A percentile compares a stretch with the other conserved stretches of the same genome.
Evolutionary conservation across 2,888 invertebrate species (phyloP).

Genomic region (Philereme transversata): DNA sequence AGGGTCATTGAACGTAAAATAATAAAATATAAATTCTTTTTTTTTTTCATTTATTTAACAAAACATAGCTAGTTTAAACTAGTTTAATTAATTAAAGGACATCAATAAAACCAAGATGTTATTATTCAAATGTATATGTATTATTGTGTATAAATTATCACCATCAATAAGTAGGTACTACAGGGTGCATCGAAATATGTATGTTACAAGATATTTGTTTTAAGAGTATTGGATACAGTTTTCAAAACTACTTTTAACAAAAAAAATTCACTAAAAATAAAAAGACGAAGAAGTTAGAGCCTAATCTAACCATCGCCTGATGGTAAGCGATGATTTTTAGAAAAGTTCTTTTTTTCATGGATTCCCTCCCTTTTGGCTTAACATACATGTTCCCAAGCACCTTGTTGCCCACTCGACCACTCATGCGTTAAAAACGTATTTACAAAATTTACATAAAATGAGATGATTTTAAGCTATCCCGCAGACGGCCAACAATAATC

Average conservation of each 20-base stretch:
- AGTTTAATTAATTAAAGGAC: not conserved
- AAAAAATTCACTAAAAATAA: too few species aligned
- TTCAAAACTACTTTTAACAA: too few species aligned
- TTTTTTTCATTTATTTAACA: constrained; percentile 19
- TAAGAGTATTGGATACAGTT: too few species aligned
- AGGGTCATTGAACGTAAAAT: constrained; percentile 1
- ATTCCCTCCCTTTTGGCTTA: too few species aligned
- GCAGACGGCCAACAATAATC: too few species aligned
- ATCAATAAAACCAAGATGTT: constrained; percentile 23
- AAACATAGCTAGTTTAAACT: not conserved
- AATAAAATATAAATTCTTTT: constrained; percentile 7
- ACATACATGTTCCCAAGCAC: too few species aligned
- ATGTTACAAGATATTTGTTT: too few species aligned
- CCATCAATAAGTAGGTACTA: constrained; percentile 6
- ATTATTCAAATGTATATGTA: constrained; percentile 18
- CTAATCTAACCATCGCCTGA: too few species aligned
- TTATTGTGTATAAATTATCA: constrained; percentile 16
- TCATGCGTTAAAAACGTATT: constrained; percentile 48
- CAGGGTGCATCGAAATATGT: too few species aligned
- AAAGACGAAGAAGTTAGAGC: too few species aligned
- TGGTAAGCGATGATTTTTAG: too few species aligned
- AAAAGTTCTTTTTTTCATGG: too few species aligned
- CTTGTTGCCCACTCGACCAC: constrained; percentile 6
- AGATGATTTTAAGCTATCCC: constrained; percentile 18
- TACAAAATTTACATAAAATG: constrained; percentile 70